Base-by-base conservation (phyloP, 2,888 invertebrate species). In the Acrocera orbiculus region DNA sequence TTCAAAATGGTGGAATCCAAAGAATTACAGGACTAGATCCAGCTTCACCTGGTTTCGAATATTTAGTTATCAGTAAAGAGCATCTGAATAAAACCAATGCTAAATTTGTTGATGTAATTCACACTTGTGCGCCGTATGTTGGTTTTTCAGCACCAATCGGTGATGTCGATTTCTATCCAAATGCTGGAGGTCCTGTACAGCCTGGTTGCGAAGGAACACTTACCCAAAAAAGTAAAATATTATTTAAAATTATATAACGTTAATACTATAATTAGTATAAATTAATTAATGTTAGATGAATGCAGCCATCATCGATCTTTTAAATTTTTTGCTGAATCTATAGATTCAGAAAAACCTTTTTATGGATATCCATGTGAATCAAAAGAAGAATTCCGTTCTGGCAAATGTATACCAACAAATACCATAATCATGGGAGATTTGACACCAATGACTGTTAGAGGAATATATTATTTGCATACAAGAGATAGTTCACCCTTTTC, bases 161-260 rank as follows among this genome's bases (percentile, higher is more conserved):
- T 1, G 69, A 77, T 48, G 73, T 53, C 0, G 81, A 81, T 53
- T 80, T 78, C 49, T 81, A 75, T 56, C 80, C 80, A 1, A 80
- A 81, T 50, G 68, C 69, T 10, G 81, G 80, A 1, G 54, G 45
- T 20, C 63, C 73, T 1, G 62, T 63, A 0, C 81, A 81, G 47
- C 79, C 79, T 0, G 78, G 78, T 1, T 78, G 78, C 48, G 58
- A 61, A 7, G 64, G 67, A 19, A 27, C 58, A 2, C 54, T 58
- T n/a, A 22, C 29, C 7, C 24, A 29, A 14, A 25, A 17, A 10
- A 10, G 34, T 34, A 34, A n/a, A 4, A 15, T 20, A 15, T 14
- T 19, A 2, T n/a, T n/a, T 17, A 11, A 7, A 25, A 25, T 11
- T 25, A 25, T 25, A 3, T 25, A 25, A 8, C 5, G 5, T 8